Percentiles rank a stretch among this genome's conserved stretches.
Evolutionary conservation across 2,113 vertebrate genomes (phyloP).

Genomic region (Protobothrops flavoviridis): DNA sequence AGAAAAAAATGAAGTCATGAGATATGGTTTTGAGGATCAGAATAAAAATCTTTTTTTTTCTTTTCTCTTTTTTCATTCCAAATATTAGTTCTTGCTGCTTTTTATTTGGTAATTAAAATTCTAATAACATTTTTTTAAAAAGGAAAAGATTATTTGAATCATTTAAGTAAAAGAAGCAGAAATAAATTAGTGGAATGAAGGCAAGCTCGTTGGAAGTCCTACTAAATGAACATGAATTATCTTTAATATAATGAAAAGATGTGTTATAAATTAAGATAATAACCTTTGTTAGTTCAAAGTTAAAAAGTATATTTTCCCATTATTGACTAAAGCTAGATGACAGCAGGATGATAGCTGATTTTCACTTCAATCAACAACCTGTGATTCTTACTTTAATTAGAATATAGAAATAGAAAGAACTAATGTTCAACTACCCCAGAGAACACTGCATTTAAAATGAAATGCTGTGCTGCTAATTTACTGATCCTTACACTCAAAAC

Average conservation of each 20-base stretch:
- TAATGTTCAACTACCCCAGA: constrained; percentile 50
- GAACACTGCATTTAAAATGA: constrained; percentile 42
- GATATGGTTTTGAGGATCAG: neutral
- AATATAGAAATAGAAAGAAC: constrained; percentile 54
- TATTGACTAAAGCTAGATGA: constrained; percentile 51
- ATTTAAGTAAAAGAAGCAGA: constrained; percentile 28
- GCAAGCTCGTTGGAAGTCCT: constrained; percentile 58
- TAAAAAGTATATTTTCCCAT: constrained; percentile 29
- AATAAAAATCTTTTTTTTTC: neutral
- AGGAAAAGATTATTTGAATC: neutral
- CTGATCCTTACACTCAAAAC: constrained; percentile 45
- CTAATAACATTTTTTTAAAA: neutral
- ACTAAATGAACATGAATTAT: constrained; percentile 43
- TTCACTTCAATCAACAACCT: constrained; percentile 64
- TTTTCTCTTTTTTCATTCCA: neutral
- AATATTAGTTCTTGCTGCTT: neutral
- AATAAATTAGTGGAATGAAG: constrained; percentile 44
- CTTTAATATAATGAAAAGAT: constrained; percentile 59
- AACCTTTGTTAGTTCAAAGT: constrained; percentile 65
- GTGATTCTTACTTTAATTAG: constrained; percentile 61
- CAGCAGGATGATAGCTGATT: constrained; percentile 61
- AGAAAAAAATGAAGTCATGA: neutral
- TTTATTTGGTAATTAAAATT: neutral
- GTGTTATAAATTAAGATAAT: constrained; percentile 56
- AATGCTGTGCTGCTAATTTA: neutral